These are phyloP conservation scores for Latrodectus hesperus DNA, from an alignment of 2,888 invertebrate species.

Conservation along the genomic window DNA sequence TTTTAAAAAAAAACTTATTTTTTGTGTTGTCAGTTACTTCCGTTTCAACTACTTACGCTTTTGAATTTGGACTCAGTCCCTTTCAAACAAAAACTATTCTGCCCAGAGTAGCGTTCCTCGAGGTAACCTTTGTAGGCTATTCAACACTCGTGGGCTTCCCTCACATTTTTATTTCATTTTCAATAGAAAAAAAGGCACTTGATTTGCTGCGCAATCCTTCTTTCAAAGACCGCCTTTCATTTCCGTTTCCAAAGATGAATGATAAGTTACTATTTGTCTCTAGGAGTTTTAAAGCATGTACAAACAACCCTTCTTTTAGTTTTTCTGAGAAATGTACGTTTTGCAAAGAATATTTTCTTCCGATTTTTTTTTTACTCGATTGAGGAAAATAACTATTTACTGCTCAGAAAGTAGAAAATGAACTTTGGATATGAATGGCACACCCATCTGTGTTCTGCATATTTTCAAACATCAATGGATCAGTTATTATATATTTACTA, in stretches of 20 bases:
- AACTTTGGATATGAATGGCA: no score
- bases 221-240: conserved; percentile 39
- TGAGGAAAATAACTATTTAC: not conserved
- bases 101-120: conserved; percentile 19
- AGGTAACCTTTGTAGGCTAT: conserved; percentile 28
- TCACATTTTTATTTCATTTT: conserved; percentile 42
- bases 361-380: not conserved
- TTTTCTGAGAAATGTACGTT: not conserved
- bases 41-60: no score
- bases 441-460: no score
- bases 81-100: not conserved
- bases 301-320: not conserved
- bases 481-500: no score
- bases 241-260: conserved; percentile 40
- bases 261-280: conserved; percentile 31
- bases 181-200: conserved; percentile 29
- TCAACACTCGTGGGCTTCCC: conserved; percentile 26
- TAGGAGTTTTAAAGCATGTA: conserved; percentile 25
- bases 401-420: not conserved
- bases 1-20: no score
- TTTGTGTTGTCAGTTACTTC: no score
- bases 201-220: conserved; percentile 26
- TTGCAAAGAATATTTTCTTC: not conserved
- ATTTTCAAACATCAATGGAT: no score
- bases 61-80: not conserved